phyloP scores from a whole-genome alignment of 2,888 invertebrate genomes.

The Epinotia bilunana region DNA sequence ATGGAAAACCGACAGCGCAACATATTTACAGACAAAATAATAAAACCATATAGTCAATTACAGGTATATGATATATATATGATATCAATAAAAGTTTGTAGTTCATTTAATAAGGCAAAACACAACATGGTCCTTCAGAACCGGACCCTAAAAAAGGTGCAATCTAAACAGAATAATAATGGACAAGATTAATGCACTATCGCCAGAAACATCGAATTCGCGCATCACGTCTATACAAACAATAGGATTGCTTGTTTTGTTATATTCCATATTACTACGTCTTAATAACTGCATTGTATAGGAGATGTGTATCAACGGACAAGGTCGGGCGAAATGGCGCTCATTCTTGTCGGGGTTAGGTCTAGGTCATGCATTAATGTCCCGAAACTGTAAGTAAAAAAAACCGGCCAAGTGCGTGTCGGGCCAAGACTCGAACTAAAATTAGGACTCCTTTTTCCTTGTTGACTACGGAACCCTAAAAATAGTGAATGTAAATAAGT shows the following conservation, averaged over 20 bases:
- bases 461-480: no score
- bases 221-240: constrained; percentile 19
- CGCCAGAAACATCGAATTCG: constrained; percentile 18
- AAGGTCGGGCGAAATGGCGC: constrained; percentile 36
- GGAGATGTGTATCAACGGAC: constrained; percentile 28
- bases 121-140: neutral
- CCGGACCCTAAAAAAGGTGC: neutral
- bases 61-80: no score
- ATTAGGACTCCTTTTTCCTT: no score
- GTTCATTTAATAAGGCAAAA: neutral
- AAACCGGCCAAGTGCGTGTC: no score
- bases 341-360: constrained; percentile 30
- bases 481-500: no score
- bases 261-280: neutral
- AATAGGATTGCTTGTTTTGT: constrained; percentile 27
- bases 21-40: no score
- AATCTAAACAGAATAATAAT: neutral
- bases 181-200: constrained; percentile 4
- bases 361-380: constrained; percentile 9
- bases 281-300: constrained; percentile 32
- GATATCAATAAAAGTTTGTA: no score
- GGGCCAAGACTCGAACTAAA: no score
- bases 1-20: no score
- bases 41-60: no score
- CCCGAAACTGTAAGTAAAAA: neutral